A percentile compares a stretch with the other conserved stretches of the same genome.
Conservation (phyloP, 2,113 vertebrate genomes). For the Gavialis gangeticus region DNA sequence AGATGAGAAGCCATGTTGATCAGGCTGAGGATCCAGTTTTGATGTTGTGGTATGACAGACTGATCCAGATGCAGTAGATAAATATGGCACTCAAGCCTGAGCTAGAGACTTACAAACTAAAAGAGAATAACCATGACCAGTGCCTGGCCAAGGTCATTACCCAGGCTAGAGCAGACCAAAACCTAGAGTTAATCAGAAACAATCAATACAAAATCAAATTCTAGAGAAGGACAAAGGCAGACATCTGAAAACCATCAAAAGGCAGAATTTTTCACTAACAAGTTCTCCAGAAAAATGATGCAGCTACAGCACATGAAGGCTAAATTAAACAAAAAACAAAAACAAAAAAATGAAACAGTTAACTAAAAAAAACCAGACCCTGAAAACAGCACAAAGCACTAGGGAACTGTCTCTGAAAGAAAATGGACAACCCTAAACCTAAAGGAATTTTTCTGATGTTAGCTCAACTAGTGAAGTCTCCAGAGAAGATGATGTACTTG, state of each 20-base stretch:
- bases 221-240: background rate
- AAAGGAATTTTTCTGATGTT: background rate
- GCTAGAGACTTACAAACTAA: background rate
- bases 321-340: background rate
- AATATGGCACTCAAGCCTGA: background rate
- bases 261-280: background rate
- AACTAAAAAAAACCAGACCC: background rate
- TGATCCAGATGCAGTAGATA: background rate
- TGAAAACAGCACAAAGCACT: background rate
- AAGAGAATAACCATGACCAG: background rate
- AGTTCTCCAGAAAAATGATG: background rate
- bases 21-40: no score
- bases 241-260: background rate
- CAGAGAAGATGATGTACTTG: background rate
- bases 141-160: background rate
- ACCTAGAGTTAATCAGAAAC: background rate
- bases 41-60: background rate
- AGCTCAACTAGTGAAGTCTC: background rate
- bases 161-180: background rate
- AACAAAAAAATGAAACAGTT: background rate
- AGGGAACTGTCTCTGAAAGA: background rate
- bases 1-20: no score
- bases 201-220: background rate
- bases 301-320: rapidly evolving
- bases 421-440: background rate